Evolutionary conservation across 2,797 vertebrate genomes (phyloP).

Genomic region (Pseudochromis fuscus): DNA sequence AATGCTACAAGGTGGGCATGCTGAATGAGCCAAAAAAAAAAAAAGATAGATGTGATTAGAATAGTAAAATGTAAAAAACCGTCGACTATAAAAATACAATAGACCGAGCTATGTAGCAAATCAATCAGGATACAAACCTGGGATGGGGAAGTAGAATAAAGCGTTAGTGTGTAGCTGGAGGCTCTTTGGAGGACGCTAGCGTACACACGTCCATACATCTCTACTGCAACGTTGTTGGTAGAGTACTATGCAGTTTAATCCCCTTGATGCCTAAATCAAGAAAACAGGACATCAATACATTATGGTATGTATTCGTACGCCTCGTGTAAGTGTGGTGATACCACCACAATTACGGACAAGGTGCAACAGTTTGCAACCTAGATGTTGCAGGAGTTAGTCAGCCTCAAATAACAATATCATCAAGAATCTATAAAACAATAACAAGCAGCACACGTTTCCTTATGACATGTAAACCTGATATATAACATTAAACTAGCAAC

Average conservation of each 20-base stretch:
- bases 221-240: slow-evolving; percentile 44
- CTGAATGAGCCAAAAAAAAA: slow-evolving; percentile 24
- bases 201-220: slow-evolving; percentile 89
- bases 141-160: slow-evolving; percentile 57
- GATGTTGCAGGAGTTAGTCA: not conserved
- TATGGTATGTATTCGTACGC: not conserved
- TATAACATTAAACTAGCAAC: not conserved
- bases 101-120: not conserved
- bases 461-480: not conserved
- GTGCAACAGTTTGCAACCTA: not conserved
- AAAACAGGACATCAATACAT: not conserved
- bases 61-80: not conserved
- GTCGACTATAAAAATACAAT: not conserved
- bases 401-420: not conserved
- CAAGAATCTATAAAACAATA: not conserved
- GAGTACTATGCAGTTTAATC: not conserved
- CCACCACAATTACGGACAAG: not conserved
- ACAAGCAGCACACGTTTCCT: not conserved
- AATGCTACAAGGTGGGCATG: slow-evolving; percentile 47
- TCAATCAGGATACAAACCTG: slow-evolving; percentile 62
- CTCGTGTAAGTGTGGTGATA: not conserved
- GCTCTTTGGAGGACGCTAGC: slow-evolving; percentile 85
- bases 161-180: slow-evolving; percentile 67
- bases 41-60: no score
- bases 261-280: not conserved